Evolutionary conservation across 2,888 invertebrate species (phyloP).

Genomic region (Nasonia oneida): DNA sequence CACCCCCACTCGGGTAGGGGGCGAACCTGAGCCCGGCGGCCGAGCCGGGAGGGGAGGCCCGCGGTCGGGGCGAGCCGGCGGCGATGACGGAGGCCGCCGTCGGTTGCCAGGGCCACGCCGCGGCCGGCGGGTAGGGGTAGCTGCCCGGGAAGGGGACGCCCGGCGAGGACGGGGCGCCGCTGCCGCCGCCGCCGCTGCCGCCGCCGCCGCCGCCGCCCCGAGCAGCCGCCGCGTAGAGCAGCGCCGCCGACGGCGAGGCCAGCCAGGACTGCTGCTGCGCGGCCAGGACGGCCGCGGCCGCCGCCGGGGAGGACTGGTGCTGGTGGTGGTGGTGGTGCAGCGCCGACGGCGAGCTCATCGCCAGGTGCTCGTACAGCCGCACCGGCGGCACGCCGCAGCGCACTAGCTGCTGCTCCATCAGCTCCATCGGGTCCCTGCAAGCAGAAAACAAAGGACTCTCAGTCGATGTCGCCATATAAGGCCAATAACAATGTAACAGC

Average conservation of each 20-base stretch:
- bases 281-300: constrained; percentile 67
- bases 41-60: constrained; percentile 75
- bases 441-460: not conserved
- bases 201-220: constrained; percentile 42
- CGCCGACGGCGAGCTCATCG: constrained; percentile 68
- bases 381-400: constrained; percentile 77
- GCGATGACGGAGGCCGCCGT: constrained; percentile 72
- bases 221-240: constrained; percentile 70
- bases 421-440: constrained; percentile 77
- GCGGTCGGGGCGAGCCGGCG: constrained; percentile 73
- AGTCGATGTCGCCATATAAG: not conserved
- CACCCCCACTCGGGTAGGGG: constrained; percentile 69
- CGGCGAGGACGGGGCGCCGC: constrained; percentile 27
- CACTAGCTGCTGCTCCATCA: constrained; percentile 78
- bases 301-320: constrained; percentile 66
- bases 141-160: constrained; percentile 66
- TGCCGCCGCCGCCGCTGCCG: too few relatives aligned
- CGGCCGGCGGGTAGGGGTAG: constrained; percentile 71
- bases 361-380: constrained; percentile 75
- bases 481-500: too few relatives aligned
- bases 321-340: constrained; percentile 66
- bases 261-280: constrained; percentile 72
- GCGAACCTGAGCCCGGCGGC: constrained; percentile 74
- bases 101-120: constrained; percentile 77
- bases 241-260: constrained; percentile 72